These are phyloP conservation scores for Callyntrura guangdongensis DNA, from an alignment of 2,888 invertebrate genomes.

Conservation along the genomic window DNA sequence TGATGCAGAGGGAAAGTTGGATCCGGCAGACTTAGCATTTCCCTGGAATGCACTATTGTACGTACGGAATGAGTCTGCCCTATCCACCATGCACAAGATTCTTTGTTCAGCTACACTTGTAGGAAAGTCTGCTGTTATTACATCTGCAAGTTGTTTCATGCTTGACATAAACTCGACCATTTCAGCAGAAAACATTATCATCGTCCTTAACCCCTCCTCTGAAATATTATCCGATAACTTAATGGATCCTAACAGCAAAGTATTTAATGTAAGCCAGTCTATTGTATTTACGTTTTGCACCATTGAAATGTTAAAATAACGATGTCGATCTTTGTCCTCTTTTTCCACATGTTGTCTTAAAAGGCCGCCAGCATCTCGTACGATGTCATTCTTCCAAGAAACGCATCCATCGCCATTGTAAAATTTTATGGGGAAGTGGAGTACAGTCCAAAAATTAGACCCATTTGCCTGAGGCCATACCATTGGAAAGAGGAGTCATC, in stretches of 20 bases:
- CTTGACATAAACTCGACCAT: conserved; percentile 11
- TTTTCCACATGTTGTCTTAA: not conserved
- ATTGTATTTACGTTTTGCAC: too few species aligned
- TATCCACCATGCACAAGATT: conserved; percentile 11
- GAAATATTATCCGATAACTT: conserved; percentile 77
- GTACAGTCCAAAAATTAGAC: conserved; percentile 71
- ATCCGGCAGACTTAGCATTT: conserved; percentile 64
- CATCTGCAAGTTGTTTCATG: conserved; percentile 45
- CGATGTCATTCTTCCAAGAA: not conserved
- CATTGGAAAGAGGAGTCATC: conserved; percentile 41
- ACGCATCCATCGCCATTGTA: conserved; percentile 71
- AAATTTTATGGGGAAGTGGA: conserved; percentile 66
- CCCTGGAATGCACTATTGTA: conserved; percentile 80
- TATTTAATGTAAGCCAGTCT: conserved; percentile 70
- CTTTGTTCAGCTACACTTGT: conserved; percentile 64
- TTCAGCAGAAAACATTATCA: conserved; percentile 33
- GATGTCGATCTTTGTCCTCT: not conserved
- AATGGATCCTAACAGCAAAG: conserved; percentile 29
- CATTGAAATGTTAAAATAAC: too few species aligned
- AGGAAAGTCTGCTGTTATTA: conserved; percentile 63
- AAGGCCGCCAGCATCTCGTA: conserved; percentile 64
- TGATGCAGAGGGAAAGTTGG: conserved; percentile 45
- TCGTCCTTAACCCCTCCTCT: conserved; percentile 59
- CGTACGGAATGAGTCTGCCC: conserved; percentile 38
- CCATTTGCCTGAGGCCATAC: conserved; percentile 47